Conservation (phyloP, 2,888 invertebrate species). For the Xestia c-nigrum region DNA sequence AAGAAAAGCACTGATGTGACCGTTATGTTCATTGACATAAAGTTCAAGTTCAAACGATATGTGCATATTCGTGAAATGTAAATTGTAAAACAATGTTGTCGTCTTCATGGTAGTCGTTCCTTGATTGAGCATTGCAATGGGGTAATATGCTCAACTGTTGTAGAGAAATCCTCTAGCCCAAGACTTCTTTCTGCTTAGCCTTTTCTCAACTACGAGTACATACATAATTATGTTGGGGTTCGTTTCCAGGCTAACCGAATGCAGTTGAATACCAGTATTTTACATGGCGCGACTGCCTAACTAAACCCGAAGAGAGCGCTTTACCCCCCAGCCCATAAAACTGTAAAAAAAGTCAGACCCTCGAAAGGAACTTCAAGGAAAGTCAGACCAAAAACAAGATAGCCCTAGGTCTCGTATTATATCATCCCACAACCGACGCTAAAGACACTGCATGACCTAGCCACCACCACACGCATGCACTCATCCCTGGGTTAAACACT, state of each 20-base stretch:
- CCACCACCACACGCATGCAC: slow-evolving; percentile 36
- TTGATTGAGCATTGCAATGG: background rate
- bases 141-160: background rate
- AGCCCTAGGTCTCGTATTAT: background rate
- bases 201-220: no score
- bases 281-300: no score
- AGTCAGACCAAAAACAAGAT: background rate
- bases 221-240: no score
- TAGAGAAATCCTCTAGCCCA: background rate
- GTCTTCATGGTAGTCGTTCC: background rate
- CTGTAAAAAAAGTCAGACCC: background rate
- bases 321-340: background rate
- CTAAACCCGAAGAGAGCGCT: background rate
- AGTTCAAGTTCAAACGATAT: background rate
- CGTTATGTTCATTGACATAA: background rate
- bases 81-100: background rate
- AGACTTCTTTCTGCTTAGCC: background rate
- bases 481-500: slow-evolving; percentile 34
- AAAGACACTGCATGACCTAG: slow-evolving; percentile 32
- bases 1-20: background rate
- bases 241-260: no score
- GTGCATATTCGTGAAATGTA: slow-evolving; percentile 8
- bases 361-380: background rate
- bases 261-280: no score
- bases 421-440: slow-evolving; percentile 5